Conservation (phyloP, 1,140 invertebrate species). For the Aphaenogaster ashmeadi region DNA sequence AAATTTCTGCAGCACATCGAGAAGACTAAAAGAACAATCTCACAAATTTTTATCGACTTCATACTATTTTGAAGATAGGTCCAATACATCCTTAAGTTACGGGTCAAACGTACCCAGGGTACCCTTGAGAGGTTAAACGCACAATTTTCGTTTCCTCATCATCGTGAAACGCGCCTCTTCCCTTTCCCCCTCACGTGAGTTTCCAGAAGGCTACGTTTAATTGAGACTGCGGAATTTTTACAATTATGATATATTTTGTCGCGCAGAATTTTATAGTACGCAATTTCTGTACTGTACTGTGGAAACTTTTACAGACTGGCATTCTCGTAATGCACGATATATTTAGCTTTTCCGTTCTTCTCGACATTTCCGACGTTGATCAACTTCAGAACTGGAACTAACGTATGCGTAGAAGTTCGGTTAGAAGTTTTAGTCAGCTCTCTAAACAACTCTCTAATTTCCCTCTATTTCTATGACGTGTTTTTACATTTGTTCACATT, state of each 20-base stretch:
- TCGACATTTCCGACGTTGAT: neutral
- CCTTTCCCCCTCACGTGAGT: neutral
- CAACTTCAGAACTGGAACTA: neutral
- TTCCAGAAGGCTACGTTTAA: neutral
- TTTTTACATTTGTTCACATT: neutral
- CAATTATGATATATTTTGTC: neutral
- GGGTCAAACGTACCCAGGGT: no score
- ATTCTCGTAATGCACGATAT: neutral
- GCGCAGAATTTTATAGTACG: neutral
- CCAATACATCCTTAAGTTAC: no score
- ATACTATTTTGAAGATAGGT: no score
- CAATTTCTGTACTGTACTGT: neutral
- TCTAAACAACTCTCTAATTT: neutral
- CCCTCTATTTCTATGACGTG: neutral
- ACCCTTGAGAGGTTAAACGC: neutral
- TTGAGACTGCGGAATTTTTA: neutral
- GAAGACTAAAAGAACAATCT: no score
- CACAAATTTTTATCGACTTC: no score
- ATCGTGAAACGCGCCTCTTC: neutral
- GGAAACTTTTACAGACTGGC: neutral
- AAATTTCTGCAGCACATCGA: no score
- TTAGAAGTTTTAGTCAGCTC: neutral
- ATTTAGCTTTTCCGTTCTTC: neutral
- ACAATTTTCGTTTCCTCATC: neutral
- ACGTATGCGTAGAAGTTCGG: neutral